Evolutionary conservation across 2,113 vertebrate species (phyloP).

Genomic region (Charadrius vociferus): DNA sequence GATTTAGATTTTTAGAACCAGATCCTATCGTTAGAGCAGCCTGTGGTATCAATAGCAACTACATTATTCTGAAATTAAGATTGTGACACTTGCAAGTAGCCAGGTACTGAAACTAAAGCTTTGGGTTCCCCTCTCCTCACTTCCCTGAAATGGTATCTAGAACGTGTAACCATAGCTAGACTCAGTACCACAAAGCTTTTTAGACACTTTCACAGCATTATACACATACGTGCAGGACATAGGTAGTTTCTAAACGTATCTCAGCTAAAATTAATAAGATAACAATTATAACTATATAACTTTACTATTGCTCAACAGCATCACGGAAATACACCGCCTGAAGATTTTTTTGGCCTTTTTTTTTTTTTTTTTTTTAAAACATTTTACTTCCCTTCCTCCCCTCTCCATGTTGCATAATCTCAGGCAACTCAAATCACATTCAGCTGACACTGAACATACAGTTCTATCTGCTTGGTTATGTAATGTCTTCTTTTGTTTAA

Average conservation of each 20-base stretch:
- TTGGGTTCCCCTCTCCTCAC: background rate
- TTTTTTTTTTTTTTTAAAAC: too few species aligned
- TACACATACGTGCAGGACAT: background rate
- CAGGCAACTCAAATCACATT: conserved; percentile 44
- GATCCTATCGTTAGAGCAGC: background rate
- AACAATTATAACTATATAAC: background rate
- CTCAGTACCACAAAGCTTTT: background rate
- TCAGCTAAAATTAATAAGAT: background rate
- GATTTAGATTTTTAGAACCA: background rate
- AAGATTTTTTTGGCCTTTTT: too few species aligned
- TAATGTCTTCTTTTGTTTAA: conserved; percentile 70
- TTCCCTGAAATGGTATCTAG: background rate
- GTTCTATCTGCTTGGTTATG: conserved; percentile 55
- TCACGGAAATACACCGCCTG: background rate
- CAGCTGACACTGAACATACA: conserved; percentile 60
- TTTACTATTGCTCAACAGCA: background rate
- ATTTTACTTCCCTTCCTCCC: background rate
- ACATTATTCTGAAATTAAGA: background rate
- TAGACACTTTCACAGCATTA: background rate
- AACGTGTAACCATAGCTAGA: background rate
- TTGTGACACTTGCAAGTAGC: background rate
- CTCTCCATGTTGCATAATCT: conserved; percentile 39
- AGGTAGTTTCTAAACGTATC: background rate
- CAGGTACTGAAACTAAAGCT: background rate
- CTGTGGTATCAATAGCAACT: accelerated